These are phyloP conservation scores for Nematopogon swammerdamellus DNA, from an alignment of 2,888 invertebrate genomes.

Conservation along the genomic window DNA sequence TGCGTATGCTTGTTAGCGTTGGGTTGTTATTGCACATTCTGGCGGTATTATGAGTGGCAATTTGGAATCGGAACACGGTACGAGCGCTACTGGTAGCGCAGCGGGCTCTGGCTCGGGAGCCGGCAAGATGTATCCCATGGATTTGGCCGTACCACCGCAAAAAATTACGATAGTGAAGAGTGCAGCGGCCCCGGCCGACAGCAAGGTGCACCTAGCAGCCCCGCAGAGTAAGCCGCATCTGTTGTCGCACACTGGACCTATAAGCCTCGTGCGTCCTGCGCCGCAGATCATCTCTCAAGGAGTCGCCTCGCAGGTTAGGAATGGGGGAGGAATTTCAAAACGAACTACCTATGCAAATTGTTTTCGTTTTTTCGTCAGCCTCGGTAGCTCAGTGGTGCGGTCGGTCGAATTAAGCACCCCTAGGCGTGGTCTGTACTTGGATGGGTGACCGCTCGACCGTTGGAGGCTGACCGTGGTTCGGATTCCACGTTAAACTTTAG, in stretches of 20 bases:
- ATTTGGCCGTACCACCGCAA: conserved; percentile 40
- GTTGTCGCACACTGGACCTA: conserved; percentile 33
- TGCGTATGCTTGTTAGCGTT: too few relatives aligned
- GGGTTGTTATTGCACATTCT: too few relatives aligned
- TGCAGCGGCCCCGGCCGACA: conserved; percentile 40
- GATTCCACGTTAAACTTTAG: too few relatives aligned
- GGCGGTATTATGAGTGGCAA: conserved; percentile 48
- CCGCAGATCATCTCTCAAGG: conserved; percentile 44
- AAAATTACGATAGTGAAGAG: conserved; percentile 51
- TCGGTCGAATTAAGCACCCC: too few relatives aligned
- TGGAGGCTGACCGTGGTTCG: too few relatives aligned
- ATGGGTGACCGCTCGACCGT: too few relatives aligned
- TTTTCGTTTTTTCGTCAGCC: too few relatives aligned
- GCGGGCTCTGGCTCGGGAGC: conserved; percentile 36
- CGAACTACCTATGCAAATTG: conserved; percentile 4
- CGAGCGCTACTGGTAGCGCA: conserved; percentile 21
- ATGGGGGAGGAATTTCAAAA: too few relatives aligned
- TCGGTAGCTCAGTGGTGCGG: too few relatives aligned
- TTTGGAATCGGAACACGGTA: conserved; percentile 55
- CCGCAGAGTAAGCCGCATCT: conserved; percentile 41
- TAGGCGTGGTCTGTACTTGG: too few relatives aligned
- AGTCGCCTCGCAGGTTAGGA: conserved; percentile 37
- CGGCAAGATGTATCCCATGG: conserved; percentile 55
- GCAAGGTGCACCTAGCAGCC: conserved; percentile 46
- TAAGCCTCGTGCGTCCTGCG: conserved; percentile 43